These are phyloP conservation scores for Zosterops lateralis DNA, from an alignment of 2,113 vertebrate species.

Conservation along the genomic window DNA sequence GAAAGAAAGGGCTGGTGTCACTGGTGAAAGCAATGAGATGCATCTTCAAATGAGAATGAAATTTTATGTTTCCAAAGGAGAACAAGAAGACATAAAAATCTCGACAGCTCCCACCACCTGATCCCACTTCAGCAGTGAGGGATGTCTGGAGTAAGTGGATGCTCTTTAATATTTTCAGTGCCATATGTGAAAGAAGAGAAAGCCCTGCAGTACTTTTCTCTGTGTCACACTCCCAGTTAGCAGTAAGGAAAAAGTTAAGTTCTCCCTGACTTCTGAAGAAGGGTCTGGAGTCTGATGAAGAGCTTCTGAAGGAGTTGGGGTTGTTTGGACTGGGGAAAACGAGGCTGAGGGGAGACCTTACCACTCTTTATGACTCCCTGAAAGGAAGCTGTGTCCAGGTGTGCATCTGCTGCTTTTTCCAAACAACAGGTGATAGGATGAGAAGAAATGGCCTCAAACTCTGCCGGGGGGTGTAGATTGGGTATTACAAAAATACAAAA, in stretches of 20 bases:
- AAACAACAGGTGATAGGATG: accelerated
- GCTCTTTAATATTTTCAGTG: not conserved
- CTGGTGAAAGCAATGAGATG: accelerated
- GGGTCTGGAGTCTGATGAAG: not conserved
- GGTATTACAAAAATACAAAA: not conserved
- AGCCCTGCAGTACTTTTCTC: accelerated
- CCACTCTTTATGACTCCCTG: not conserved
- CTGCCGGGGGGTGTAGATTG: not conserved
- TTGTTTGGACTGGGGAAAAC: not conserved
- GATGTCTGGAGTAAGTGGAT: not conserved
- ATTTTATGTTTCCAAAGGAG: not conserved
- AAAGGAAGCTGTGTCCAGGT: not conserved
- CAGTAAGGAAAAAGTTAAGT: not conserved
- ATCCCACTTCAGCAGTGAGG: not conserved
- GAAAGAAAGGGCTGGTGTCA: not conserved
- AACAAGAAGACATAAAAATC: not conserved
- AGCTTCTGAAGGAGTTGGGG: not conserved
- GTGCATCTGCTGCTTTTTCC: not conserved
- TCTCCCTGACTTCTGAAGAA: not conserved
- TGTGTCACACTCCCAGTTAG: not conserved
- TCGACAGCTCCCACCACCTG: not conserved
- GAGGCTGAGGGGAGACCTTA: not conserved
- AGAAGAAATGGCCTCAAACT: not conserved
- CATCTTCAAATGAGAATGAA: not conserved
- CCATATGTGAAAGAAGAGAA: not conserved